Base-by-base conservation (phyloP, 2,888 invertebrate species). In the Sussaba pulchella region DNA sequence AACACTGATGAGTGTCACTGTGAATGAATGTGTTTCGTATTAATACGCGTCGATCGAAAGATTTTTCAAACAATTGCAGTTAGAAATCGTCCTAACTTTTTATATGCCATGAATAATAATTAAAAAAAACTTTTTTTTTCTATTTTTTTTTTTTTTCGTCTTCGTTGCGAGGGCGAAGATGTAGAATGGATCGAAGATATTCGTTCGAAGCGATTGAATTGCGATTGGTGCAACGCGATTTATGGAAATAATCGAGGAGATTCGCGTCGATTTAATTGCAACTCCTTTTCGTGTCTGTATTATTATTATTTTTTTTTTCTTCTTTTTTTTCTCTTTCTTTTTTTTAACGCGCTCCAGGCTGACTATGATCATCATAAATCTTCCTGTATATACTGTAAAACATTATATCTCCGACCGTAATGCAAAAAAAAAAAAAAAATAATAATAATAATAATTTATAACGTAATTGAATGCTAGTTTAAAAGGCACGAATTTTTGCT, bases 371-470 rank as follows among this genome's bases (percentile, higher is more conserved):
- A 82, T 85, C 86, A 86, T 88, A 87, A 85, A 84, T 86, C 82
- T 81, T 85, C 83, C 87, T 91, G 91, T 91, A 91, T 84, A 91
- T 91, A 91, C 86, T 91, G 91, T 91, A 91, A 89, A 31, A 83
- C 82, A 81, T 87, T 90, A 87, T 72, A 85, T 85, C 84, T 84
- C 78, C 85, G 82, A 86, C 86, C 85, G 86, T 88, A 31, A 31
- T 6, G 31, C 2, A 31, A 31, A 31, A 31, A 31, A 31, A 31
- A 31, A 74, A 77, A 54, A 73, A 50, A 76, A 70, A 54, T 63
- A 61, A 72, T 43, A 69, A 63, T 52, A 71, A 43, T 17, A 52
- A 82, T 78, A 80, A n/a, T 81, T 75, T 83, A 82, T 83, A 75
- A 80, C 57, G 50, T 83, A 80, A 17, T 41, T 71, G 74, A 77